phyloP scores from a whole-genome alignment of 2,113 vertebrate genomes.

The Ceyx margarethae region DNA sequence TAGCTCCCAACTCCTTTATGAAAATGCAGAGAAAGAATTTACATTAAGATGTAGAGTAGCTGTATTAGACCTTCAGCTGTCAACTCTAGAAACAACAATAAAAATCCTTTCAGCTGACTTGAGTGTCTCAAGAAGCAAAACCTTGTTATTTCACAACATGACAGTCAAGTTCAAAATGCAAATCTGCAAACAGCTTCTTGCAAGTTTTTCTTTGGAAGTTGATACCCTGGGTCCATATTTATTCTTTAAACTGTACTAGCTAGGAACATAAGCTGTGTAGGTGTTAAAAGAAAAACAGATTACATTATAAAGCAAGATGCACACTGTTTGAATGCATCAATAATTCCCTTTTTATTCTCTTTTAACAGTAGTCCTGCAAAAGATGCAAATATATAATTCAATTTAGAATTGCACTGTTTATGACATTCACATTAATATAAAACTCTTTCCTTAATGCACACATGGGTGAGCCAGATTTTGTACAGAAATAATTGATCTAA shows the following conservation, averaged over 20 bases:
- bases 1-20: background rate
- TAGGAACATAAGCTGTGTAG: constrained; percentile 71
- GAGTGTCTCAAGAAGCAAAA: background rate
- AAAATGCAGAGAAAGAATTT: background rate
- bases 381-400: constrained; percentile 34
- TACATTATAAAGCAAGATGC: constrained; percentile 58
- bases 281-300: constrained; percentile 61
- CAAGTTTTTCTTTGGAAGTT: constrained; percentile 30
- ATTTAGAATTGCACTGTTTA: background rate
- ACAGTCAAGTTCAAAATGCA: background rate
- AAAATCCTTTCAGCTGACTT: background rate
- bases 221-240: constrained; percentile 24
- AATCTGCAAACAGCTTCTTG: constrained; percentile 28
- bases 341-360: constrained; percentile 42
- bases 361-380: constrained; percentile 13
- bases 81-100: background rate
- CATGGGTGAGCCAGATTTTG: constrained; percentile 12
- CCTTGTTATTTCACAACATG: background rate
- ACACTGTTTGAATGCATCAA: constrained; percentile 51
- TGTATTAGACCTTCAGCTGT: background rate
- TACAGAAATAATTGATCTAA: constrained; percentile 49
- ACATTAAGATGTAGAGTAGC: background rate
- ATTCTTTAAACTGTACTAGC: constrained; percentile 53
- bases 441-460: background rate
- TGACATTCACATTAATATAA: constrained; percentile 55